Evolutionary conservation across 2,888 invertebrate species (phyloP).

Genomic region (Acleris literana): DNA sequence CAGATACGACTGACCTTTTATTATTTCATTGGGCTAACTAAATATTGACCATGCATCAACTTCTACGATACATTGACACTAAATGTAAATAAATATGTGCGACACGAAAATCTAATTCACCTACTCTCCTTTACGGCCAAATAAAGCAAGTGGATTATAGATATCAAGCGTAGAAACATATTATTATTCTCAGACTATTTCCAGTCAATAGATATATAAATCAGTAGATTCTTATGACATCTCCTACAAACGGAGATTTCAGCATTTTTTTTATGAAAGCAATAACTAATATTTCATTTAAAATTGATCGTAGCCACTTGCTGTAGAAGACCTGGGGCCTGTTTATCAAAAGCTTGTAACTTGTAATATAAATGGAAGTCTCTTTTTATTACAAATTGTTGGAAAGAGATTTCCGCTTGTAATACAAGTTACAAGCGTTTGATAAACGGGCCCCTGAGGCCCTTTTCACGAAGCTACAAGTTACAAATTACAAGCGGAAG

Average conservation of each 20-base stretch:
- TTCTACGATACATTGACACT: constrained; percentile 6
- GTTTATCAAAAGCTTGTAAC: too few relatives aligned
- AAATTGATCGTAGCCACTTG: constrained; percentile 13
- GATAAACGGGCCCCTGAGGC: too few relatives aligned
- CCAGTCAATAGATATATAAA: neutral
- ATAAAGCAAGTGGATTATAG: constrained; percentile 28
- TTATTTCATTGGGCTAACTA: too few relatives aligned
- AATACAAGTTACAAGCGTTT: too few relatives aligned
- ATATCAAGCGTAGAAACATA: constrained; percentile 7
- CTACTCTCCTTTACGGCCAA: constrained; percentile 29
- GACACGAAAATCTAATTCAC: constrained; percentile 19
- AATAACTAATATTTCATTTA: neutral
- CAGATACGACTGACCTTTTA: too few relatives aligned
- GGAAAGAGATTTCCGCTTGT: too few relatives aligned
- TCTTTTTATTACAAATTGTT: too few relatives aligned
- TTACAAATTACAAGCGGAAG: too few relatives aligned
- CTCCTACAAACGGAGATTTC: neutral
- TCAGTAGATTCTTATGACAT: too few relatives aligned
- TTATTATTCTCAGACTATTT: neutral
- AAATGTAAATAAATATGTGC: constrained; percentile 5
- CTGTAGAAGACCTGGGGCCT: constrained; percentile 19
- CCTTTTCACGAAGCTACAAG: too few relatives aligned
- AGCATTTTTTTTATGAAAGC: neutral
- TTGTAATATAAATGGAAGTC: too few relatives aligned
- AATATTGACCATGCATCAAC: too few relatives aligned